Conservation (phyloP, 2,797 vertebrate species). For the Parauchenoglanis punctatus region DNA sequence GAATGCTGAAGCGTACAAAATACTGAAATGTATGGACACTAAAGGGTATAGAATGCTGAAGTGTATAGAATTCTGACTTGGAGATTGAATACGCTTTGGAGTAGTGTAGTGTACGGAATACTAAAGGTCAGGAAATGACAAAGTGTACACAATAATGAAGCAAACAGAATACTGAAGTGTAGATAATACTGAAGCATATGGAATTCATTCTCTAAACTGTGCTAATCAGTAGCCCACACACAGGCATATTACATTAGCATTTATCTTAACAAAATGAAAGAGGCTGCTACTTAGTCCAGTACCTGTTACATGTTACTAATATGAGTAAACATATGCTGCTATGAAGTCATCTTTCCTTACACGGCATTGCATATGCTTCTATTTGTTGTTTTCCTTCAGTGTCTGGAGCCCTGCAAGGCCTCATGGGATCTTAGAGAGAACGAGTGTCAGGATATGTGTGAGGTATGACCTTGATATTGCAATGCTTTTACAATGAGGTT, state of each 20-base stretch:
- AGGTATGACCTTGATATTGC: conserved; percentile 77
- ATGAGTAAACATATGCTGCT: neutral
- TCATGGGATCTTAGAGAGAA: conserved; percentile 89
- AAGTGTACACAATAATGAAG: too few relatives aligned
- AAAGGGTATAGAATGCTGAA: too few relatives aligned
- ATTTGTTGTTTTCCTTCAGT: conserved; percentile 73
- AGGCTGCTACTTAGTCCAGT: neutral
- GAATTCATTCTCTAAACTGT: neutral
- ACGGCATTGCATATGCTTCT: neutral
- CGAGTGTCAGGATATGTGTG: conserved; percentile 93
- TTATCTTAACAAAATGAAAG: neutral
- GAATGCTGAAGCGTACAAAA: too few relatives aligned
- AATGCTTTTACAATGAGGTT: neutral
- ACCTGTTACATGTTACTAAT: too few relatives aligned
- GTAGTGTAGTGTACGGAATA: too few relatives aligned
- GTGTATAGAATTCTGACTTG: too few relatives aligned
- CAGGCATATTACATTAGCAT: neutral
- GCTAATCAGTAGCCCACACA: neutral
- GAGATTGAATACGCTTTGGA: too few relatives aligned
- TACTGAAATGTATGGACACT: too few relatives aligned
- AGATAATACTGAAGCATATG: too few relatives aligned
- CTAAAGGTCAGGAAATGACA: too few relatives aligned
- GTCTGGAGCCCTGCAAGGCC: conserved; percentile 95
- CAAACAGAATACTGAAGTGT: neutral
- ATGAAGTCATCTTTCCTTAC: neutral